Evolutionary conservation across 2,113 vertebrate genomes (phyloP).

Genomic region (Elgaria multicarinata): DNA sequence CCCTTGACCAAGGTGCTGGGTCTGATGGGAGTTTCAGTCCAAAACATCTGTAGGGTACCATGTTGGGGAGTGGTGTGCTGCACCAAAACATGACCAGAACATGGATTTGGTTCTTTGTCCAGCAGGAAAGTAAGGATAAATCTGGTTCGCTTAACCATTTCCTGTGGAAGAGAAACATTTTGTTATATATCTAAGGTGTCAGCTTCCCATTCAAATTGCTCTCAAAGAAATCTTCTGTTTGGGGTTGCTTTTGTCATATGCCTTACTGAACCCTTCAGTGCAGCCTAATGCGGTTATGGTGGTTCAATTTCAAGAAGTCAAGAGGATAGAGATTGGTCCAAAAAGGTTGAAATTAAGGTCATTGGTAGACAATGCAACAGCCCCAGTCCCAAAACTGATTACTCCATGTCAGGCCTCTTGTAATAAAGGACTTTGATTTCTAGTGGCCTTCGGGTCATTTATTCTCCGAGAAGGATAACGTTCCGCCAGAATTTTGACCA

Average conservation of each 20-base stretch:
- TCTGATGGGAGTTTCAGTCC: no score
- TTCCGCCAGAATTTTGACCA: neutral
- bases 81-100: no score
- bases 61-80: no score
- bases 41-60: no score
- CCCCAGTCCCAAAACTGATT: neutral
- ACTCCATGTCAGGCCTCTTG: neutral
- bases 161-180: neutral
- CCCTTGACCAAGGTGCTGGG: no score
- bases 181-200: neutral
- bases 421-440: slow-evolving; percentile 30
- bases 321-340: neutral
- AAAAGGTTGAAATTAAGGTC: slow-evolving; percentile 37
- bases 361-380: neutral
- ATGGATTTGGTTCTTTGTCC: no score
- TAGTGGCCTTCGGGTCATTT: neutral
- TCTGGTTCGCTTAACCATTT: neutral
- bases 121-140: no score
- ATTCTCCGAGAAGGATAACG: slow-evolving; percentile 10
- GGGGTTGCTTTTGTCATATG: neutral
- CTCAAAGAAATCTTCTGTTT: neutral
- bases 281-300: neutral
- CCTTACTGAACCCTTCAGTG: neutral
- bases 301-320: neutral
- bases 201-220: neutral